Evolutionary conservation across 1,140 invertebrate genomes (phyloP).

Genomic region (Trichonephila clavipes): DNA sequence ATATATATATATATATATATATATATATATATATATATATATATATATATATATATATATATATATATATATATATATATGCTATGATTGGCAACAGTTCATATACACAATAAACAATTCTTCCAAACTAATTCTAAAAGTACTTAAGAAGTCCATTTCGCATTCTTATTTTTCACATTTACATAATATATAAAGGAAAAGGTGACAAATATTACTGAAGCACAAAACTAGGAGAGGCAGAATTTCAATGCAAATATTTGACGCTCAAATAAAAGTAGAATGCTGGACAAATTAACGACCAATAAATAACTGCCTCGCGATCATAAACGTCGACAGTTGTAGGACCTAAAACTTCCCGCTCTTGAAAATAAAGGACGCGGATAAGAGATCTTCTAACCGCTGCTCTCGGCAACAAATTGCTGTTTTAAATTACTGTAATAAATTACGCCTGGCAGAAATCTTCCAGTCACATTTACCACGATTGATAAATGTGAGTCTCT

Average conservation of each 20-base stretch:
- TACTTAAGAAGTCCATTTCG: background rate
- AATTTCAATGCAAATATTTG: slow-evolving; percentile 11
- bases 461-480: slow-evolving; percentile 48
- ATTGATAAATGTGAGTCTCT: slow-evolving; percentile 41
- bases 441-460: slow-evolving; percentile 48
- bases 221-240: background rate
- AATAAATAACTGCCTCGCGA: slow-evolving; percentile 31
- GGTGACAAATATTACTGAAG: background rate
- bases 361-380: slow-evolving; percentile 38
- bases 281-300: slow-evolving; percentile 41
- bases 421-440: slow-evolving; percentile 68
- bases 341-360: slow-evolving; percentile 3
- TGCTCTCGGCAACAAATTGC: slow-evolving; percentile 56
- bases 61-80: no score
- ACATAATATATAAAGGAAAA: background rate
- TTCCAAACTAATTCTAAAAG: background rate
- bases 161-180: background rate
- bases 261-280: slow-evolving; percentile 47
- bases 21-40: no score
- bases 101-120: no score
- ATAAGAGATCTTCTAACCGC: background rate
- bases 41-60: no score
- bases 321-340: slow-evolving; percentile 40
- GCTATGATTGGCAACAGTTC: no score
- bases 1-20: no score